Evolutionary conservation across 1,140 invertebrate species (phyloP), one percentile per base, ranked within the genome.

Genomic region (Hycleus phaleratus): DNA sequence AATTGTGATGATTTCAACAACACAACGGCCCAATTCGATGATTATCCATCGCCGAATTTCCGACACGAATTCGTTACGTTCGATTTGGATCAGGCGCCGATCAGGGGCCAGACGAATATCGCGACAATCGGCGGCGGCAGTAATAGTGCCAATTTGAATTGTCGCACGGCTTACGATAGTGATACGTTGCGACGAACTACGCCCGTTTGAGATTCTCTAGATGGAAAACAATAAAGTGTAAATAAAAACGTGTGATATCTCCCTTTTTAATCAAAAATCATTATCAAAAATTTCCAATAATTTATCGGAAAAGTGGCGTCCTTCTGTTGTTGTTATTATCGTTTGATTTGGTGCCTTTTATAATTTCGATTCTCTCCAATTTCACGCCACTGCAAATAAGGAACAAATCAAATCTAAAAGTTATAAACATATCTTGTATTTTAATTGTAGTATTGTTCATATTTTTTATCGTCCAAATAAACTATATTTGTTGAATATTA

Each of bases 11-110:
- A 72, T 57, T 55, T 65, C 11, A 55, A 60, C 4, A 66, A 67
- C 38, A 66, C 64, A 43, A 70, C 18, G 18, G 18, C 18, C 18
- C 18, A 18, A 18, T 18, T 66, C 51, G 73, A 74, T 25, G 72
- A 75, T 26, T 75, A 71, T 62, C 72, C 73, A 44, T 68, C 18
- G 18, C 18, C 73, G 0, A 68, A 67, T 59, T 60, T 69, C 12
- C 71, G 66, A 46, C 65, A 69, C 46, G 74, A 74, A 51, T 75
- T 75, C 53, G 73, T 75, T 2, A 74, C 72, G 4, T 75, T 75
- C 64, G 69, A 75, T 65, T 56, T 75, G 46, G 74, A 75, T 47
- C 67, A 72, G 26, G 56, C 72, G 50, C 66, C 70, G 5, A 26
- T 72, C n/a, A 61, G 68, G 40, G 66, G 68, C 9, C 70, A 69